Percentiles rank a stretch among this genome's conserved stretches.
Evolutionary conservation across 1,140 invertebrate genomes (phyloP).

Genomic region (Lordiphosa stackelbergi): DNA sequence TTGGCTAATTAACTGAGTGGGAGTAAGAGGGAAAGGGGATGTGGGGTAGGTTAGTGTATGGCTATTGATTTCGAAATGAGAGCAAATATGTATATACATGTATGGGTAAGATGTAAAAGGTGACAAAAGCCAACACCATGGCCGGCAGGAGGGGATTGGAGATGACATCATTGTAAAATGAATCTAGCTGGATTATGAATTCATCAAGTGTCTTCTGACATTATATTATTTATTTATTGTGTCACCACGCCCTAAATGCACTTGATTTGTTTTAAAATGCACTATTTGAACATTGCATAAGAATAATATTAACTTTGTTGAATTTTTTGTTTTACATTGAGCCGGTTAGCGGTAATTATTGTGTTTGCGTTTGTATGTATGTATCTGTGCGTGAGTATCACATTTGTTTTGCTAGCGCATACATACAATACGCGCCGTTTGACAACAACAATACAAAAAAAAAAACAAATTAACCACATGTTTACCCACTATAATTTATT

Average conservation of each 20-base stretch:
- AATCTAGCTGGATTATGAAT: constrained; percentile 18
- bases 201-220: constrained; percentile 34
- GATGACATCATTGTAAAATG: not conserved
- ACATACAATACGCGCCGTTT: constrained; percentile 1
- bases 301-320: not conserved
- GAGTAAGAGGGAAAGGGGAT: not conserved
- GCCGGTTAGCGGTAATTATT: constrained; percentile 22
- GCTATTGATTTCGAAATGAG: constrained; percentile 10
- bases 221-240: not conserved
- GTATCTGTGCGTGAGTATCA: constrained; percentile 3
- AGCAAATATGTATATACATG: constrained; percentile 4
- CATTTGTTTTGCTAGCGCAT: constrained; percentile 1
- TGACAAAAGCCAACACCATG: constrained; percentile 26
- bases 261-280: not conserved
- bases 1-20: constrained; percentile 18
- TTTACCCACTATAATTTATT: not conserved
- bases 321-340: constrained; percentile 2
- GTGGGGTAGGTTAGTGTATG: constrained; percentile 2
- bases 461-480: not conserved
- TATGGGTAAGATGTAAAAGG: constrained; percentile 18
- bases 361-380: not conserved
- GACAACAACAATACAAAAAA: not conserved
- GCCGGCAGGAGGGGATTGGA: constrained; percentile 21
- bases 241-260: constrained; percentile 6
- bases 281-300: constrained; percentile 6